Evolutionary conservation across 2,113 vertebrate genomes (phyloP), one percentile per base, ranked within the genome.

Genomic region (Petroica traversi): DNA sequence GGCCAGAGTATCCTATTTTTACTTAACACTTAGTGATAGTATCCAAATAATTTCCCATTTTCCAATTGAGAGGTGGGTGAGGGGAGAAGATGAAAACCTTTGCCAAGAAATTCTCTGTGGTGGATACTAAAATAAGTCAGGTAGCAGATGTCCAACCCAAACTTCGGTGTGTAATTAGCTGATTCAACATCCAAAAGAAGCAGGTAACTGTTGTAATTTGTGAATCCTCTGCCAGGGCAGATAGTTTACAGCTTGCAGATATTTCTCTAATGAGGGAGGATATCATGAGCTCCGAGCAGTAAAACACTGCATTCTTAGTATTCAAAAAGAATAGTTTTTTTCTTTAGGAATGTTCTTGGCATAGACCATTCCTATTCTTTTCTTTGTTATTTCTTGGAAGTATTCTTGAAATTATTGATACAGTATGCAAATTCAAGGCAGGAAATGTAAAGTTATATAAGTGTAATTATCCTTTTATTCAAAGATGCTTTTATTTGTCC

Each of bases 81-180:
- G 83, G 69, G 94, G 95, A 94, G 92, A 93, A 86, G 86, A 92
- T 71, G 68, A 49, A 74, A 61, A 85, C 74, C 69, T 95, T 91
- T 98, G 97, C 98, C 98, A 97, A 97, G 82, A 87, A 96, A 71
- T 52, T 66, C 79, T 94, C 96, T 93, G 73, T 94, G 86, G 93
- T 94, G 92, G 96, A 89, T 95, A 92, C 75, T 95, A 83, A 97
- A 96, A 46, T 88, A 97, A 97, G 97, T 93, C 95, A 97, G 94
- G 97, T 96, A 97, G 95, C 97, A 98, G 97, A 97, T 98, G 97
- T 97, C 97, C 96, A 96, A 83, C 94, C 94, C 97, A 97, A 97
- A 97, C 94, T 98, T 97, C 34, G 57, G 72, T 97, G 95, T 92
- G 94, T 97, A 98, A 97, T 98, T 98, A 98, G 94, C 80, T 94